Conservation (phyloP, 2,797 vertebrate genomes). For the Sebastes elongatus region DNA sequence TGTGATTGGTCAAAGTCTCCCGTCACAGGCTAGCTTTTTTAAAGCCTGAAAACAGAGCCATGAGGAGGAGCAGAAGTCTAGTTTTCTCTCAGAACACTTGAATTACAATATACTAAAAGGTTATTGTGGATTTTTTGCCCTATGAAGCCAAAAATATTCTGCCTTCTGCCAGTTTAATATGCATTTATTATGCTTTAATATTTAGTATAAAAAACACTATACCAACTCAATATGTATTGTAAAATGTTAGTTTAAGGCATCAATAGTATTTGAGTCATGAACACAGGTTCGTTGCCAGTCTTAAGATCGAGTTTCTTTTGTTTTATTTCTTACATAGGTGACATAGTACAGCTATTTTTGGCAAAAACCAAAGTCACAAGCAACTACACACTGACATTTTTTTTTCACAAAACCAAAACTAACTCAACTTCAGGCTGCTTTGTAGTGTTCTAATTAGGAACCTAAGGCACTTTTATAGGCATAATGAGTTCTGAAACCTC, state of each 20-base stretch:
- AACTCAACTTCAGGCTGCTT: slow-evolving; percentile 14
- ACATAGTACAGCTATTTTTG: neutral
- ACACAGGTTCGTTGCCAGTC: neutral
- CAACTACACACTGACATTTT: neutral
- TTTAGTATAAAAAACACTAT: neutral
- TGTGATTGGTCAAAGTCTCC: no score
- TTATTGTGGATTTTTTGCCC: no score
- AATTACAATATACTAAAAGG: no score
- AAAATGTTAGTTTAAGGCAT: neutral
- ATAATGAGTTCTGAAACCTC: slow-evolving; percentile 43
- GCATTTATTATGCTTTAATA: neutral
- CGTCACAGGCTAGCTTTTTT: no score
- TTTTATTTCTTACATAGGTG: neutral
- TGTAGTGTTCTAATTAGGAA: slow-evolving; percentile 37
- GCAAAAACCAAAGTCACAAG: neutral
- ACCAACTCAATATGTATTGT: neutral
- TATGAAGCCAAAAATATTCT: no score
- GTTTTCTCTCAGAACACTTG: no score
- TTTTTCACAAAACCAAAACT: neutral
- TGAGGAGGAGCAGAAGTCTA: no score
- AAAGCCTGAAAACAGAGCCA: no score
- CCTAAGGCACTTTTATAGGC: slow-evolving; percentile 27
- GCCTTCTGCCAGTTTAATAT: neutral
- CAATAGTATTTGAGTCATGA: neutral
- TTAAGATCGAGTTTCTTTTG: neutral